Evolutionary conservation across 1,140 invertebrate species (phyloP).

Genomic region (Chrysopa pallens): DNA sequence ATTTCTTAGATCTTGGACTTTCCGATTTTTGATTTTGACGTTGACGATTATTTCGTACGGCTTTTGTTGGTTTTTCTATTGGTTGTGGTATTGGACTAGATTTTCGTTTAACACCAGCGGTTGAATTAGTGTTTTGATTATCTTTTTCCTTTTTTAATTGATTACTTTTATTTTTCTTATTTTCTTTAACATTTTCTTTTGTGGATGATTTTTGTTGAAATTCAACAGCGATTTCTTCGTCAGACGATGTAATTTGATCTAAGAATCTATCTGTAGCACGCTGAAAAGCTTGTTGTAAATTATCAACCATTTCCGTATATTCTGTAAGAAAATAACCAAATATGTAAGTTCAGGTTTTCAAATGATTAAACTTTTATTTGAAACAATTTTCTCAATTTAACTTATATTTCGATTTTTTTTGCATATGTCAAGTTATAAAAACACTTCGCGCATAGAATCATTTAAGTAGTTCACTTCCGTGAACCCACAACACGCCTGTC

Average conservation of each 20-base stretch:
- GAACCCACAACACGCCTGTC: too few relatives aligned
- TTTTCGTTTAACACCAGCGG: neutral
- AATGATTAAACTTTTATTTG: too few relatives aligned
- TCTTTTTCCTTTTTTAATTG: neutral
- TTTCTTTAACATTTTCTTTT: slow-evolving; percentile 5
- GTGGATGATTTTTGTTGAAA: slow-evolving; percentile 23
- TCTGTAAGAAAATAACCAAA: slow-evolving; percentile 52
- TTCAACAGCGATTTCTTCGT: slow-evolving; percentile 49
- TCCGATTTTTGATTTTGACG: neutral
- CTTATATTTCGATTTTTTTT: too few relatives aligned
- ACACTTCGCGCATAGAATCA: too few relatives aligned
- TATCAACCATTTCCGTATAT: slow-evolving; percentile 76
- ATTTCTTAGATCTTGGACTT: neutral
- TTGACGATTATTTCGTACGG: slow-evolving; percentile 15
- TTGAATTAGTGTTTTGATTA: neutral
- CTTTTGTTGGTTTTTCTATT: slow-evolving; percentile 25
- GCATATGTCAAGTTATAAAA: too few relatives aligned
- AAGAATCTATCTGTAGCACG: slow-evolving; percentile 61
- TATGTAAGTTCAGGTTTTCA: too few relatives aligned
- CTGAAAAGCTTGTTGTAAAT: slow-evolving; percentile 59
- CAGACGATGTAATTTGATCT: slow-evolving; percentile 58
- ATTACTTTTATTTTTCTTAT: slow-evolving; percentile 4
- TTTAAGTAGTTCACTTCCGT: too few relatives aligned
- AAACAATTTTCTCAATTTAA: too few relatives aligned
- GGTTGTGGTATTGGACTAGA: too few relatives aligned